Evolutionary conservation across 2,888 invertebrate genomes (phyloP), one percentile per base, ranked within the genome.

Genomic region (Dyspetes luteomarginatus): DNA sequence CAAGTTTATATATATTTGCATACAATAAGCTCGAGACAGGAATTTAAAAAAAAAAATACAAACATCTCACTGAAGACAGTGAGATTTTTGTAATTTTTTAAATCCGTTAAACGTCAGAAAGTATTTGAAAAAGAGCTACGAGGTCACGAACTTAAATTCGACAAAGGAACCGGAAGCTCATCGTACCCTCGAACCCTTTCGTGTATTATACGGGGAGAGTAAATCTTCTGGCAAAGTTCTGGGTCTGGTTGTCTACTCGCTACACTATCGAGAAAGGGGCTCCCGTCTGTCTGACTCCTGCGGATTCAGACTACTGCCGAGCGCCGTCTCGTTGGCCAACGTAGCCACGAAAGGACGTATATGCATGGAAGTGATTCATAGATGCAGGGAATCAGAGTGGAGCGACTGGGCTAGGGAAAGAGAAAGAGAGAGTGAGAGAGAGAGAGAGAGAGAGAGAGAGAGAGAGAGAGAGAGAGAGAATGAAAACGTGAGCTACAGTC

Each of bases 241-340:
- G 48, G 48, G 17, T 17, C 48, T 48, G 17, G 48, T 48, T 15
- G 36, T 36, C 36, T n/a, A n/a, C 36, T 19, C 48, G 48, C 48
- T 15, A 4, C 17, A 15, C 48, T 48, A 48, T 48, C 48, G 7
- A 22, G 9, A 48, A 45, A 30, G 30, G 12, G 60, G 68, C 76
- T 52, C 58, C 60, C 41, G 68, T 69, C 55, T 41, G 68, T 64
- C 76, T 69, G 69, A 69, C 76, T 45, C 55, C 41, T 26, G 55
- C 30, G 52, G 62, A 48, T 55, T 69, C 30, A 30, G 12, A 69
- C 69, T 64, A 77, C 76, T 77, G 52, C 43, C 24, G 17, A n/a
- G 17, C 17, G 36, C 17, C 4, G 15, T 26, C n/a, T 26, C 26
- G 15, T 4, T 28, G 28, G 15, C 26, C 22, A 9, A 22, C 52